A percentile compares a stretch with the other conserved stretches of the same genome.
Evolutionary conservation across 2,113 vertebrate genomes (phyloP).

Genomic region (Cyprinodon tularosa): DNA sequence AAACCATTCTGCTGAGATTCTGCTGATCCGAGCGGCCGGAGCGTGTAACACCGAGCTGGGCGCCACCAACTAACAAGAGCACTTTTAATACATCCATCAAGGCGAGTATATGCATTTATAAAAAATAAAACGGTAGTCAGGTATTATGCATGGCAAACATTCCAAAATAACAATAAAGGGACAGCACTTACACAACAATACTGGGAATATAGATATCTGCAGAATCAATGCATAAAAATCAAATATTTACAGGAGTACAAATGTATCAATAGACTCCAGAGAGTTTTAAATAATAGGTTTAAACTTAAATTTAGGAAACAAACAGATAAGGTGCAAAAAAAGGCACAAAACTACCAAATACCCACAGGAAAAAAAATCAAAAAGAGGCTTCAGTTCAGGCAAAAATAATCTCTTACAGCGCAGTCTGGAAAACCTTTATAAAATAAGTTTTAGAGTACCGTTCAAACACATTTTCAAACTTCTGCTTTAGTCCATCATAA

Average conservation of each 20-base stretch:
- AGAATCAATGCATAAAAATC: slow-evolving; percentile 1
- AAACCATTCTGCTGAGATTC: background rate
- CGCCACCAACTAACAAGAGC: slow-evolving; percentile 65
- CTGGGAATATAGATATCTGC: background rate
- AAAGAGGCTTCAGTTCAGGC: background rate
- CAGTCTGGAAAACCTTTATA: background rate
- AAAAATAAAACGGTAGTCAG: slow-evolving; percentile 30
- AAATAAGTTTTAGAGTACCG: no score
- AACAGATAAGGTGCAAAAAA: background rate
- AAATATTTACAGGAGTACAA: background rate
- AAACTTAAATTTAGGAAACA: slow-evolving; percentile 7
- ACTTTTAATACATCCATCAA: slow-evolving; percentile 58
- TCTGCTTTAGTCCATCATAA: background rate
- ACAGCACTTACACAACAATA: background rate
- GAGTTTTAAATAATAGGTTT: slow-evolving; percentile 11
- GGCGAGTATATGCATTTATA: slow-evolving; percentile 34
- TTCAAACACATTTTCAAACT: background rate
- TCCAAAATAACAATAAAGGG: slow-evolving; percentile 7
- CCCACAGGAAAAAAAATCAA: background rate
- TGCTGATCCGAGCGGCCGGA: background rate
- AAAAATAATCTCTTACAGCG: no score
- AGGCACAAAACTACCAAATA: background rate
- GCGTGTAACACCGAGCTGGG: slow-evolving; percentile 29
- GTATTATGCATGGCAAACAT: slow-evolving; percentile 44
- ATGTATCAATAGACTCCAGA: slow-evolving; percentile 39